These are phyloP conservation scores for Nanger granti DNA, from an alignment of 2,113 vertebrate genomes.

Conservation along the genomic window DNA sequence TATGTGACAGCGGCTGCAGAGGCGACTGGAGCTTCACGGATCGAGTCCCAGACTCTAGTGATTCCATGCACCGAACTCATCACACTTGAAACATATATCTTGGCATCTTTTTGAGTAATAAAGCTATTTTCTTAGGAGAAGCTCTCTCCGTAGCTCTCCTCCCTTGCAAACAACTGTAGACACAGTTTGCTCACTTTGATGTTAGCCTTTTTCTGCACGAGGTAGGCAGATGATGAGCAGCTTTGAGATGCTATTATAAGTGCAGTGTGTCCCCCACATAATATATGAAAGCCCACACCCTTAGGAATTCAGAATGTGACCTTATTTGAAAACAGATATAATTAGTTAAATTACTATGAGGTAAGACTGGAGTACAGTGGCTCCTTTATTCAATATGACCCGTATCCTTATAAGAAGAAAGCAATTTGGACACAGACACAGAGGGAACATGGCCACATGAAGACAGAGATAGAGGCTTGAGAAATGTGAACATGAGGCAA, in stretches of 20 bases:
- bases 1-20: too few relatives aligned
- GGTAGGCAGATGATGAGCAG: not conserved
- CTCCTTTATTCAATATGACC: not conserved
- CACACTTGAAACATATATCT: not conserved
- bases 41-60: accelerated
- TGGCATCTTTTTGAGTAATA: not conserved
- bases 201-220: not conserved
- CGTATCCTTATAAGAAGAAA: not conserved
- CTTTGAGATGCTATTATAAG: not conserved
- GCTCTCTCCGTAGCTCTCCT: not conserved
- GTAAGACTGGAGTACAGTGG: not conserved
- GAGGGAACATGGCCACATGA: not conserved
- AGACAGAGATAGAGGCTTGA: not conserved
- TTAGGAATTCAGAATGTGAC: not conserved
- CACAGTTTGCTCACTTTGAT: not conserved
- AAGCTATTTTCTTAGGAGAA: not conserved
- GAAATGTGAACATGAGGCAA: not conserved
- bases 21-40: not conserved
- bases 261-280: not conserved
- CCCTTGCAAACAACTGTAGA: not conserved
- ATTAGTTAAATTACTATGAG: not conserved
- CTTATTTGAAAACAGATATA: not conserved
- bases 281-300: too few relatives aligned
- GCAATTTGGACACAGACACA: not conserved
- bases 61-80: not conserved